Base-by-base conservation (phyloP, 35 echinoderm and acorn worm genomes). In the Apostichopus californicus region DNA sequence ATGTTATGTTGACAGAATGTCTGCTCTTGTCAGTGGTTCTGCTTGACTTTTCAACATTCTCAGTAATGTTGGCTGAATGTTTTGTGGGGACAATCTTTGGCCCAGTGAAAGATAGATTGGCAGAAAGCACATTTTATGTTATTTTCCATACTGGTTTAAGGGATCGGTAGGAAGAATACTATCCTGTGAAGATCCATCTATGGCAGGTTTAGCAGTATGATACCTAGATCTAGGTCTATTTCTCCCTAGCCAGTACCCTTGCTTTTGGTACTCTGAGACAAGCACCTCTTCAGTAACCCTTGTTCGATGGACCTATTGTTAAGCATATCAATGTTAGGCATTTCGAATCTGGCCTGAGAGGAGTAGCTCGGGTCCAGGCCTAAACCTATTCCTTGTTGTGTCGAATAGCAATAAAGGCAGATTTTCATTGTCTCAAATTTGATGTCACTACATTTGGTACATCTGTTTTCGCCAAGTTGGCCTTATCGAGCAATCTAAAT, bases 391-490 rank as follows among this genome's bases (percentile, higher is more conserved):
- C 73, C 73, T 11, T 11, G 6, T 26, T 83, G 9, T 22, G 21
- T 22, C 55, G 25, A 15, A 23, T 52, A 63, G 1, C 64, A 20
- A 85, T 92, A 17, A 92, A 34, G 9, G 91, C 81, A 6, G 79
- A 86, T 65, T 92, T 92, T 92, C 91, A 92, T 86, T 3, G 80
- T 60, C 1, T 92, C 80, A 54, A 86, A 28, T 17, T 72, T 73
- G 7, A 92, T 73, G 9, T 52, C 81, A 12, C 8, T 6, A 20
- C 57, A 84, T 65, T 80, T 64, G 3, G 57, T 92, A 1, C 26
- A 28, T 28, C 26, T 28, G 26, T 28, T 28, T 28, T 28, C 26
- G 26, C 26, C 26, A 28, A 28, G 26, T 28, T 28, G 26, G 26
- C 57, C 57, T 60, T 60, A 8, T 60, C 57, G 57, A 60, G 57